Evolutionary conservation across 2,888 invertebrate genomes (phyloP).

Genomic region (Eristalinus sepulchralis): DNA sequence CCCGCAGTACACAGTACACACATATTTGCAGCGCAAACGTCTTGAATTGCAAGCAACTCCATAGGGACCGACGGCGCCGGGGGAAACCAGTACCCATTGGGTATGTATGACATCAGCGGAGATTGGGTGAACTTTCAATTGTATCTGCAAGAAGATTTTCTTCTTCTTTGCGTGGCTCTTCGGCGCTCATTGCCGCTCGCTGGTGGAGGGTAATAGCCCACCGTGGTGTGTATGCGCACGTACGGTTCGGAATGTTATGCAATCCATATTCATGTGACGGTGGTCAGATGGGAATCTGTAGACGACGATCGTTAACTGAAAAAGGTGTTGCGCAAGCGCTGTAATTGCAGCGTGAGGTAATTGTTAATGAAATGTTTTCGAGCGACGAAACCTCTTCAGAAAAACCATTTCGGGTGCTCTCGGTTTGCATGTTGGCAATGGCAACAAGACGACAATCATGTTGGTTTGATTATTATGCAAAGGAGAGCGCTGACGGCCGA

Average conservation of each 20-base stretch:
- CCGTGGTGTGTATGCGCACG: slow-evolving; percentile 21
- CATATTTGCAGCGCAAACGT: slow-evolving; percentile 33
- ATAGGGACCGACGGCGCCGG: not conserved
- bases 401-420: slow-evolving; percentile 22
- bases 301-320: slow-evolving; percentile 14
- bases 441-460: not conserved
- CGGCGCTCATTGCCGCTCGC: not conserved
- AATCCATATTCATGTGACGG: slow-evolving; percentile 52
- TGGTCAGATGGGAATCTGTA: slow-evolving; percentile 24
- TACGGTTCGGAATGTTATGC: slow-evolving; percentile 21
- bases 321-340: slow-evolving; percentile 43
- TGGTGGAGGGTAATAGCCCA: slow-evolving; percentile 60
- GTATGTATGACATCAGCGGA: slow-evolving; percentile 54
- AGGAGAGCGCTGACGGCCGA: slow-evolving; percentile 6
- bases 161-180: slow-evolving; percentile 15
- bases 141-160: slow-evolving; percentile 57
- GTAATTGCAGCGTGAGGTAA: slow-evolving; percentile 64
- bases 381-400: slow-evolving; percentile 1
- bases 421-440: slow-evolving; percentile 22
- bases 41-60: slow-evolving; percentile 30
- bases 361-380: slow-evolving; percentile 59
- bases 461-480: slow-evolving; percentile 46
- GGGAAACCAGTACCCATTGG: slow-evolving; percentile 21
- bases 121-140: slow-evolving; percentile 67
- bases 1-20: slow-evolving; percentile 1